Evolutionary conservation across 2,797 vertebrate species (phyloP), one percentile per base, ranked within the genome.

Genomic region (Poecile montanus): DNA sequence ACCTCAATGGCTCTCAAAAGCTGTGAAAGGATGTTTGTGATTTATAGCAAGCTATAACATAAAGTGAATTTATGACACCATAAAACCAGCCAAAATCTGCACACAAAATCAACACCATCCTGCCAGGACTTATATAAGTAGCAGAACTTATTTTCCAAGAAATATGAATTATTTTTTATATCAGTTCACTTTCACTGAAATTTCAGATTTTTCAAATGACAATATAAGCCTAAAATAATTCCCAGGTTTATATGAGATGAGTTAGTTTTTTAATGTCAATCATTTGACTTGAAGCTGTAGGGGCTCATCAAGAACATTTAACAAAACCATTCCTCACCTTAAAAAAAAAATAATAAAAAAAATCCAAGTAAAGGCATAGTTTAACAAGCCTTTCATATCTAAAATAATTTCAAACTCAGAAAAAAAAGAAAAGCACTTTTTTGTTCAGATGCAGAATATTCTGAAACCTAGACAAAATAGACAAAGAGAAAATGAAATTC

Each of bases 41-140:
- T 94, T 92, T 94, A 89, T 47, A 91, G 66, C 66, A 81, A 93
- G 62, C 58, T 81, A 34, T 60, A 92, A 48, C 53, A 89, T 66
- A 76, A 84, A 94, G 40, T 40, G 73, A 79, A 95, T 93, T 96
- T 92, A 95, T 83, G 74, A 48, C 73, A 89, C 79, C 66, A 18
- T 82, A 86, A 95, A 92, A 57, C 2, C 66, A 91, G 85, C 73
- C 77, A 91, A 88, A 93, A 91, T 63, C 77, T 84, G 88, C 63
- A 75, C 34, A 72, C 42, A 94, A 77, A 94, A 81, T 63, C 83
- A 94, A 73, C 32, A 23, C 34, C 66, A 71, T 42, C 74, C 67
- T 90, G 76, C 56, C 71, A 79, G 62, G 51, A 60, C 51, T 86
- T 73, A 88, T 30, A 9, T 70, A 91, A 89, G 61, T 29, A 81